These are phyloP conservation scores for Gadopsis marmoratus DNA, from an alignment of 2,797 vertebrate genomes.

Conservation along the genomic window DNA sequence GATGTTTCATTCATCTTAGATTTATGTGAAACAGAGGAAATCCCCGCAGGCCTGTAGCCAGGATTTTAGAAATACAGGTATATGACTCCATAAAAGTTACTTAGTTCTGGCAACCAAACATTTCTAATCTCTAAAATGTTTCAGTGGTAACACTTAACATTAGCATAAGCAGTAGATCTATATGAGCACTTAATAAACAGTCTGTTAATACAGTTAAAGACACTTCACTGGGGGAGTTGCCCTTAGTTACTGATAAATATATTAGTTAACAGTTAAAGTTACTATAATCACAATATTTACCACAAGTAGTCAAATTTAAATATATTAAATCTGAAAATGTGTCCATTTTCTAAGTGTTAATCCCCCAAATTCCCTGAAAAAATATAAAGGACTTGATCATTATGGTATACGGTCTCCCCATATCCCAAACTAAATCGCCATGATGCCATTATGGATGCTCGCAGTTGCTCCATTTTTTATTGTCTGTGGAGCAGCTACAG, in stretches of 20 bases:
- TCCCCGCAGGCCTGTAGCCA: not conserved
- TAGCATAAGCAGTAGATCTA: not conserved
- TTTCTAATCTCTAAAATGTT: not conserved
- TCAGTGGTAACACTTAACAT: not conserved
- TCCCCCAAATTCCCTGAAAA: not conserved
- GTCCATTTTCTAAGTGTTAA: not conserved
- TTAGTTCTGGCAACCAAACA: not conserved
- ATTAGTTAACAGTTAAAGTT: not conserved
- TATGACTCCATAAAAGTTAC: too few species aligned
- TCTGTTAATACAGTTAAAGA: not conserved
- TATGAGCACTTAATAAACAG: not conserved
- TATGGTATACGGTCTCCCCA: not conserved
- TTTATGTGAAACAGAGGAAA: constrained; percentile 27
- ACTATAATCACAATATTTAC: not conserved
- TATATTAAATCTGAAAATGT: not conserved
- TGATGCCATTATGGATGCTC: not conserved
- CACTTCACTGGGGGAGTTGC: too few species aligned
- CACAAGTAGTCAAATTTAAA: not conserved
- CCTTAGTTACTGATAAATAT: too few species aligned
- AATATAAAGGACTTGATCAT: not conserved
- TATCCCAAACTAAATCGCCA: not conserved
- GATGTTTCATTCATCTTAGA: not conserved
- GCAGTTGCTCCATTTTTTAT: not conserved
- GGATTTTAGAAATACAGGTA: constrained; percentile 3
- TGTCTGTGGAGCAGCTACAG: not conserved